Percentiles rank a stretch among this genome's conserved stretches.
Conservation (phyloP, 1,140 invertebrate genomes). For the Lucilia cuprina region DNA sequence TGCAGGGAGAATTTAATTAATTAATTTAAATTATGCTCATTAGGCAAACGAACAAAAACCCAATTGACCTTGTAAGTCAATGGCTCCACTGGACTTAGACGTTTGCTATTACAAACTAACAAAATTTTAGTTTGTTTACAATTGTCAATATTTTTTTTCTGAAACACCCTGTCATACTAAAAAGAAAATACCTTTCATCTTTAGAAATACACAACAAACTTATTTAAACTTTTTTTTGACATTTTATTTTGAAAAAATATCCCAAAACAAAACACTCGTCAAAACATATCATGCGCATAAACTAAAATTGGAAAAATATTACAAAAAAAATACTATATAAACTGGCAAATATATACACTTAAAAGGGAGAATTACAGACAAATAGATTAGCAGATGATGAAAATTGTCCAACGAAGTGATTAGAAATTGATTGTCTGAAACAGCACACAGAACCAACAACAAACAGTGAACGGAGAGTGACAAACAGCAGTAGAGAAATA, state of each 20-base stretch:
- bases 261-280: neutral
- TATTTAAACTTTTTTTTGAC: neutral
- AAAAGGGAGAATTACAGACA: neutral
- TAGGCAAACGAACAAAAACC: too few species aligned
- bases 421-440: neutral
- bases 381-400: neutral
- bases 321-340: too few species aligned
- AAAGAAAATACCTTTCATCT: neutral
- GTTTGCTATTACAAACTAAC: too few species aligned
- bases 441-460: neutral
- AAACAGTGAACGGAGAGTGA: neutral
- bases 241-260: neutral
- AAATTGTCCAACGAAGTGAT: neutral
- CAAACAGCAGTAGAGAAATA: neutral
- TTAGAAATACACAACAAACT: too few species aligned
- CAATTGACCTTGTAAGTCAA: too few species aligned
- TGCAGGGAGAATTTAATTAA: too few species aligned
- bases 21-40: too few species aligned
- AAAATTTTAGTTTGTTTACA: too few species aligned
- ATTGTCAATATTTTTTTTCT: neutral
- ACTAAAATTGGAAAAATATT: neutral
- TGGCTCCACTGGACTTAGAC: too few species aligned
- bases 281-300: constrained; percentile 1
- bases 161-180: neutral
- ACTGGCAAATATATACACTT: neutral